These are phyloP conservation scores for Chelidonichthys spinosus DNA, from an alignment of 2,797 vertebrate species.

Conservation along the genomic window DNA sequence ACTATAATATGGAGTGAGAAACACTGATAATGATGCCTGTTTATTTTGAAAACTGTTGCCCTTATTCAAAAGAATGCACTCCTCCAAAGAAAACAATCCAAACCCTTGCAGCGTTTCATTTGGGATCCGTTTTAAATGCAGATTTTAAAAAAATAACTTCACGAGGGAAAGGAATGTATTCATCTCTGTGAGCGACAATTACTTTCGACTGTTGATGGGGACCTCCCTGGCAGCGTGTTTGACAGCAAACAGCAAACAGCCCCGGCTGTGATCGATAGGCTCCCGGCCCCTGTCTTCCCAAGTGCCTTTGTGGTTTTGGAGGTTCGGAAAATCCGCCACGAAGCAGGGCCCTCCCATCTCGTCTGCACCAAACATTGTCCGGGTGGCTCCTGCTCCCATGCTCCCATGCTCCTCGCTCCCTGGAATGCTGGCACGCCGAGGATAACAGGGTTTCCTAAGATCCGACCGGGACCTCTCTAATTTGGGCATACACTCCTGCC, in stretches of 20 bases:
- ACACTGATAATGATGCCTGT: slow-evolving; percentile 13
- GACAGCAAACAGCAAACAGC: slow-evolving; percentile 73
- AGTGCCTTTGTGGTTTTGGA: slow-evolving; percentile 74
- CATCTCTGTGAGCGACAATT: slow-evolving; percentile 41
- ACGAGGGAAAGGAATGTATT: slow-evolving; percentile 31
- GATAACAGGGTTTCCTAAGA: slow-evolving; percentile 79
- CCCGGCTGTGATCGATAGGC: slow-evolving; percentile 64
- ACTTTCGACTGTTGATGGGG: slow-evolving; percentile 39
- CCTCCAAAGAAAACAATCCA: slow-evolving; percentile 38
- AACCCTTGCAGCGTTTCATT: slow-evolving; percentile 24
- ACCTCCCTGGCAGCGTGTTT: slow-evolving; percentile 69
- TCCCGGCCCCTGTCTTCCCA: slow-evolving; percentile 59
- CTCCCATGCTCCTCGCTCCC: slow-evolving; percentile 66
- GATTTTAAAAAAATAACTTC: slow-evolving; percentile 26
- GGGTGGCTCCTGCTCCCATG: slow-evolving; percentile 74
- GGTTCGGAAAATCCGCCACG: slow-evolving; percentile 78
- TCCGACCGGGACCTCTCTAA: slow-evolving; percentile 78
- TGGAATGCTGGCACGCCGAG: slow-evolving; percentile 72
- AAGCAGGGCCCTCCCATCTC: slow-evolving; percentile 77
- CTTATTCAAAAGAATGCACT: slow-evolving; percentile 17
- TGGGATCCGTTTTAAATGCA: slow-evolving; percentile 36
- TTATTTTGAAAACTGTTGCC: slow-evolving; percentile 19
- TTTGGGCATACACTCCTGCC: slow-evolving; percentile 81
- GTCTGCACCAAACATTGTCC: slow-evolving; percentile 72
- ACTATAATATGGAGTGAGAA: slow-evolving; percentile 12